A percentile compares a stretch with the other conserved stretches of the same genome.
phyloP scores from a whole-genome alignment of 2,113 vertebrate genomes.

The Condylura cristata region DNA sequence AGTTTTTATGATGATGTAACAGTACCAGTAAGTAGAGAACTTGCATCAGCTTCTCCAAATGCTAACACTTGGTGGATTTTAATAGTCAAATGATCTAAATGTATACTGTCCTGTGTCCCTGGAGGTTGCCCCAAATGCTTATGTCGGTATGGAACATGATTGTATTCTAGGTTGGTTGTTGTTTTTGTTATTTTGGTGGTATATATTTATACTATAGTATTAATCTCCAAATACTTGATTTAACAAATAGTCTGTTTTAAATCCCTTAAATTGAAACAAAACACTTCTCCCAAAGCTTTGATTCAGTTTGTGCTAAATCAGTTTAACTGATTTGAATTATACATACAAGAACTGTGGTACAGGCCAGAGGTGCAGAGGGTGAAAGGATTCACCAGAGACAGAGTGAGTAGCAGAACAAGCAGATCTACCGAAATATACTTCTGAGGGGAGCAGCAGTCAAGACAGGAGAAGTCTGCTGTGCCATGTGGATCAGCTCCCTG shows the following conservation, averaged over 20 bases:
- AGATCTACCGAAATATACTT: too few species aligned
- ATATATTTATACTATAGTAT: not conserved
- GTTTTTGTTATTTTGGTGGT: not conserved
- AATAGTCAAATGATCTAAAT: not conserved
- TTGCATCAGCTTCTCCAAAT: not conserved
- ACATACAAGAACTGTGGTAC: too few species aligned
- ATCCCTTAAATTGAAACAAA: not conserved
- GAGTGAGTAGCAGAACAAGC: too few species aligned
- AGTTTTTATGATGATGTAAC: slow-evolving; percentile 97
- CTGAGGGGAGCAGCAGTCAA: too few species aligned
- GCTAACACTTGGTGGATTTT: not conserved
- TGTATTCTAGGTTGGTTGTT: not conserved
- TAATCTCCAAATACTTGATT: not conserved
- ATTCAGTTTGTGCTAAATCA: slow-evolving; percentile 25
- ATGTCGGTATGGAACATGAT: not conserved
- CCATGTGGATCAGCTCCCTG: too few species aligned
- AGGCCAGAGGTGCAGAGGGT: too few species aligned
- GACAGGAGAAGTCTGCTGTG: too few species aligned
- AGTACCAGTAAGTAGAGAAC: slow-evolving; percentile 93
- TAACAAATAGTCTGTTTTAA: too few species aligned
- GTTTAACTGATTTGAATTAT: slow-evolving; percentile 22
- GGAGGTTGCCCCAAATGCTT: not conserved
- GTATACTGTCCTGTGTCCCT: not conserved
- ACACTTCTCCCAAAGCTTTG: slow-evolving; percentile 14
- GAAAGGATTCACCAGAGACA: too few species aligned